phyloP scores from a whole-genome alignment of 35 echinoderm and acorn worm genomes.

The Holothuria glaberrima region DNA sequence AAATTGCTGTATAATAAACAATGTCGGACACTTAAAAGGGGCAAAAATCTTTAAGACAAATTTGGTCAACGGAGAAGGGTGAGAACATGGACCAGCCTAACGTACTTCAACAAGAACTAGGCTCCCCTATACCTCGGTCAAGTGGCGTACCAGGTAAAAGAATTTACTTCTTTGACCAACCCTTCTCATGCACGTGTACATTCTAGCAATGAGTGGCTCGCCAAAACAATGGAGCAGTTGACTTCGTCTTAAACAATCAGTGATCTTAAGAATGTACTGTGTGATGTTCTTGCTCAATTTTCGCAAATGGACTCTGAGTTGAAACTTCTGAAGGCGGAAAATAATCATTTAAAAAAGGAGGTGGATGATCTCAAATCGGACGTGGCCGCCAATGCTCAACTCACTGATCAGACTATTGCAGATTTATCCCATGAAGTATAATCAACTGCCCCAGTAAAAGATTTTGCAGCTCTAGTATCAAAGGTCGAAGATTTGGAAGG shows the following conservation, averaged over 20 bases:
- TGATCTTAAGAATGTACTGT: background rate
- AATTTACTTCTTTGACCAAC: background rate
- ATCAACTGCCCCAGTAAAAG: background rate
- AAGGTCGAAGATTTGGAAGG: constrained; percentile 1
- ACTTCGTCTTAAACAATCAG: constrained; percentile 2
- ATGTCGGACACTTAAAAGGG: background rate
- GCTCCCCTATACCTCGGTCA: background rate
- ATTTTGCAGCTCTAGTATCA: background rate
- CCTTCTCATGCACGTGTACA: background rate
- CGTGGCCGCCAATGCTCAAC: background rate
- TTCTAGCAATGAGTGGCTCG: constrained; percentile 14
- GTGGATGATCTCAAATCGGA: background rate
- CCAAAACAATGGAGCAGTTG: constrained; percentile 11
- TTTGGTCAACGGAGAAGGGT: background rate
- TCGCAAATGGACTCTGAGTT: constrained; percentile 12
- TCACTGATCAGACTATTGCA: background rate
- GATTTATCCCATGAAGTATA: background rate
- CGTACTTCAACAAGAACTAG: background rate
- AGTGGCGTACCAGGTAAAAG: background rate
- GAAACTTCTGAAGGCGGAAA: background rate
- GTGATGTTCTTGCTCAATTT: constrained; percentile 14
- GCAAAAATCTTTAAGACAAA: background rate
- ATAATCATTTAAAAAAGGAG: background rate
- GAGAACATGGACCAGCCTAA: constrained; percentile 19
- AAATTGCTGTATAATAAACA: no score